phyloP scores from a whole-genome alignment of 2,113 vertebrate genomes.

The Nicator chloris region DNA sequence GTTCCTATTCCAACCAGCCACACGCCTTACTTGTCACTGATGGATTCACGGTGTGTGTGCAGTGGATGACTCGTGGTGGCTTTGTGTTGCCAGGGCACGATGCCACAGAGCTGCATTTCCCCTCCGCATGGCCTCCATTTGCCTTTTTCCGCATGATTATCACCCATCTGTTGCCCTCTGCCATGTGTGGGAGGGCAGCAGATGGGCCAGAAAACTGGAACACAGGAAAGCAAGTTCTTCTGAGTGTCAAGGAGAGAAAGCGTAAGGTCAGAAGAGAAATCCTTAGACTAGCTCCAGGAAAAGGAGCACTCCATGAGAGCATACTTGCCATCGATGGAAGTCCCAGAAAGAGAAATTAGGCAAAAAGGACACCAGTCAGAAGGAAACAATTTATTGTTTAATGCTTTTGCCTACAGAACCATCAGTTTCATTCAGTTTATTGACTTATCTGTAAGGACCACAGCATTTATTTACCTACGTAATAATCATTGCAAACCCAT shows the following conservation, averaged over 20 bases:
- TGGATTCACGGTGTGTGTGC: background rate
- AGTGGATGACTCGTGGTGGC: constrained; percentile 50
- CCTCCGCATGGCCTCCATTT: constrained; percentile 64
- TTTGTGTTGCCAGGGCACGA: constrained; percentile 60
- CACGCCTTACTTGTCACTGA: constrained; percentile 47
- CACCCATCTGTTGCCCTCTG: constrained; percentile 70
- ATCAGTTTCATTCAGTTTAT: background rate
- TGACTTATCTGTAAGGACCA: background rate
- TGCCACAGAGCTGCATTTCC: constrained; percentile 61
- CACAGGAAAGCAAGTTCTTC: constrained; percentile 40
- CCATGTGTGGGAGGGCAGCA: constrained; percentile 60
- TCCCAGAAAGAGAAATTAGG: background rate
- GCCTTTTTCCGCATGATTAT: constrained; percentile 67
- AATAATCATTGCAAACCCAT: background rate
- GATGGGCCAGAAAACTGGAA: constrained; percentile 68
- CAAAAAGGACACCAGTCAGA: background rate
- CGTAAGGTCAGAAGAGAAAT: constrained; percentile 1
- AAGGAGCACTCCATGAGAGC: background rate
- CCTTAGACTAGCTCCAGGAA: background rate
- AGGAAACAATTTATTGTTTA: background rate
- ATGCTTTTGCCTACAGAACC: background rate
- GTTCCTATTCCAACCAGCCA: constrained; percentile 17
- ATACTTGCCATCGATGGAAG: background rate
- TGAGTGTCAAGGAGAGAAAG: constrained; percentile 28
- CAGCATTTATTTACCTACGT: background rate